Evolutionary conservation across 2,113 vertebrate genomes (phyloP), one percentile per base, ranked within the genome.

Genomic region (Eubucco bourcierii): DNA sequence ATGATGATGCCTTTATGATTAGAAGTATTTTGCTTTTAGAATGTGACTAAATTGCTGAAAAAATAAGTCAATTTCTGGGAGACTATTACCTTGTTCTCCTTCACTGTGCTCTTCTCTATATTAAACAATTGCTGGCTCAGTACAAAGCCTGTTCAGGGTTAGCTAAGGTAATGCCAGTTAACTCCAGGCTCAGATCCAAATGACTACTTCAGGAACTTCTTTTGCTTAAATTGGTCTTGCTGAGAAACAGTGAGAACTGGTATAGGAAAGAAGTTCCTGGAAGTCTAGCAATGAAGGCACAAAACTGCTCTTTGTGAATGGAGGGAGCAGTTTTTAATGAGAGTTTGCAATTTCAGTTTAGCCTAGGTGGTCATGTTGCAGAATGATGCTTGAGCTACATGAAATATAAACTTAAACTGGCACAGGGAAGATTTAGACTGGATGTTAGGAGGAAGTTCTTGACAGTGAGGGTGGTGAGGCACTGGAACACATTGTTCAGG

Each of bases 101-200:
- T 77, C 44, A 60, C 3, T 88, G 53, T 81, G 33, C n/a, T 86
- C 27, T 60, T 83, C 70, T 67, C 41, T 72, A 6, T 80, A 29
- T 59, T 72, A 68, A 83, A 83, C 33, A 67, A 9, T 34, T 91
- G 27, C 52, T 95, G 90, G 16, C 87, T 88, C 85, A 61, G 76
- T 91, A 77, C 53, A 91, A 90, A 78, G 60, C 23, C 72, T 52
- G 17, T 44, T 68, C 65, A 34, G 88, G 85, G 88, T 86, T 94
- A 90, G 70, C 44, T 94, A 47, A 93, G 90, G 93, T 93, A 93
- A 52, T 2, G 1, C 65, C 73, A 60, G 68, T 81, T 80, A 90
- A 75, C 52, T 90, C 58, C 68, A 91, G 95, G 92, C 88, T 90
- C 39, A 33, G 47, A 34, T 86, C 90, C 92, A 95, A 95, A 88